Base-by-base conservation (phyloP, 2,797 vertebrate genomes). In the Gobionotothen gibberifrons region DNA sequence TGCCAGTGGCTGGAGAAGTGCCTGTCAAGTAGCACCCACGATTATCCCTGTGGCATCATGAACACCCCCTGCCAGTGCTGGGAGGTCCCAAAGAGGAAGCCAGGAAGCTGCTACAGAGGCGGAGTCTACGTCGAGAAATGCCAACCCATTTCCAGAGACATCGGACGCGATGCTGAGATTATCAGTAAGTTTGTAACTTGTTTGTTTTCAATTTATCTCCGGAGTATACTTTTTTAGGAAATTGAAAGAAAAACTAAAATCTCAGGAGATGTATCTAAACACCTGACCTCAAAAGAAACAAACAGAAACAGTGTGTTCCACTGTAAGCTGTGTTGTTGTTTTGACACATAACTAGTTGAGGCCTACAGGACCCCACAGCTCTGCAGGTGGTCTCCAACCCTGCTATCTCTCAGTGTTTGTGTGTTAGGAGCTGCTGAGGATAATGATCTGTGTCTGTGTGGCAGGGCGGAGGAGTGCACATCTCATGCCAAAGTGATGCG, bases 21-120 rank as follows among this genome's bases (percentile, higher is more conserved):
- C 79, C 92, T 99, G 91, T 92, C 95, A 1, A 96, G 95, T 75
- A 99, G 98, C 89, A 98, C 95, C 92, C 97, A 97, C 56, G 95
- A 95, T 0, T 96, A 98, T 76, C 97, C 98, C 0, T 99, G 98
- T 0, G 98, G 98, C 85, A 99, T 99, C 93, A 99, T 99, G 98
- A 97, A 97, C 89, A 99, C 97, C 11, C 98, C 98, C 0, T 99
- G 98, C 74, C 94, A 97, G 83, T 99, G 98, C 90, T 94, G 96
- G 84, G 95, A 96, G 80, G 92, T 87, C 75, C 94, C 96, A 6
- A 94, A 94, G 52, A 97, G 95, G 93, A 97, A 95, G 91, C 94
- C 94, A 54, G 96, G 96, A 15, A 96, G 96, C 89, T 99, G 98
- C 78, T 96, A 96, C 91, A 95, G 97, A 63, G 97, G 97, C 0